Evolutionary conservation across 2,888 invertebrate species (phyloP).

Genomic region (Calephelis perditalis): DNA sequence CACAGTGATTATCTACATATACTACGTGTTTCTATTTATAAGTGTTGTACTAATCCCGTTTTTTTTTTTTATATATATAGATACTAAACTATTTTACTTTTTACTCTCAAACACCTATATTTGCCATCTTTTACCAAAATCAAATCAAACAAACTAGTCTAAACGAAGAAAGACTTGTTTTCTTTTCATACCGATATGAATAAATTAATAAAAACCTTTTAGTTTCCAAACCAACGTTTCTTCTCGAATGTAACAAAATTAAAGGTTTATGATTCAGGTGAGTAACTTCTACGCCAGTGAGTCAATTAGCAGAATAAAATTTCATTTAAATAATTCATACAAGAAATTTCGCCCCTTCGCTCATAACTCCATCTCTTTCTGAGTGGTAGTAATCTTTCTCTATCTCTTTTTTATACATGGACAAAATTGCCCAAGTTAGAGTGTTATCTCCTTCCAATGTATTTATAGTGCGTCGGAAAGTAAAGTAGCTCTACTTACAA

Average conservation of each 20-base stretch:
- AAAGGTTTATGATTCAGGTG: conserved; percentile 38
- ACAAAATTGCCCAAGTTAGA: conserved; percentile 51
- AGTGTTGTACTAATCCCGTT: no score
- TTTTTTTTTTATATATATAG: no score
- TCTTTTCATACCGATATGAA: background rate
- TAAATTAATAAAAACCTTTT: background rate
- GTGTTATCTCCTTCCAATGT: conserved; percentile 55
- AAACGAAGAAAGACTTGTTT: no score
- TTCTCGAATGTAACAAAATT: conserved; percentile 42
- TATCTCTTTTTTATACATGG: conserved; percentile 44
- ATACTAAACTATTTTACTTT: no score
- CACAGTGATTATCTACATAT: no score
- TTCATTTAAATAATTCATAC: conserved; percentile 56
- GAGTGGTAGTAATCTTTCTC: conserved; percentile 30
- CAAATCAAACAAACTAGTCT: no score
- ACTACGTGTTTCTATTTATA: no score
- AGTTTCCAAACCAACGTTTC: conserved; percentile 4
- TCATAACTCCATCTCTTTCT: conserved; percentile 35
- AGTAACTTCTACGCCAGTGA: conserved; percentile 25
- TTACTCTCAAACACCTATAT: no score
- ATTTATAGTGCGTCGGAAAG: conserved; percentile 36
- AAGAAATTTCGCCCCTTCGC: conserved; percentile 49
- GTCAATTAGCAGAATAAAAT: conserved; percentile 59
- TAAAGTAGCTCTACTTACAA: conserved; percentile 35
- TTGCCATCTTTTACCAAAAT: no score